Percentiles rank a stretch among this genome's conserved stretches.
These are phyloP conservation scores for Condylostylus longicornis DNA, from an alignment of 1,140 invertebrate genomes.

Conservation along the genomic window DNA sequence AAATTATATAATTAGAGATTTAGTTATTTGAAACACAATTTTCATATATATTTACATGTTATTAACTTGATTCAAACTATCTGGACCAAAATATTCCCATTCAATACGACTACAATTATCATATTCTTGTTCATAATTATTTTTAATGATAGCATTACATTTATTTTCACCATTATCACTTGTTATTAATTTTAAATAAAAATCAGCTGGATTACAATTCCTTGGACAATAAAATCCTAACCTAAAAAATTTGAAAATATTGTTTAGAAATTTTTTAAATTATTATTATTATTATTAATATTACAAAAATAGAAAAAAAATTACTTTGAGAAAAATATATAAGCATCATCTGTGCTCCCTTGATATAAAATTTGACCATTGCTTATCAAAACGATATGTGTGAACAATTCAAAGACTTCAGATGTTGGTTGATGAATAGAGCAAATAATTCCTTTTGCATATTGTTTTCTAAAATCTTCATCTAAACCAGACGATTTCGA, in stretches of 20 bases:
- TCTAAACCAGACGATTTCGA: constrained; percentile 17
- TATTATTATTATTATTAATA: neutral
- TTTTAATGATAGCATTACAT: constrained; percentile 28
- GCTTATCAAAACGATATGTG: constrained; percentile 59
- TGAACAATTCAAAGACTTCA: constrained; percentile 66
- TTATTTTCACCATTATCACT: constrained; percentile 30
- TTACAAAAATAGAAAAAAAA: constrained; percentile 11
- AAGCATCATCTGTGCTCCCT: constrained; percentile 47
- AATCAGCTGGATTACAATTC: constrained; percentile 53
- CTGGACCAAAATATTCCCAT: neutral
- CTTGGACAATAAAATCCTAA: constrained; percentile 40
- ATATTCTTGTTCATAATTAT: constrained; percentile 27
- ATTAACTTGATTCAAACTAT: neutral
- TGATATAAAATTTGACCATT: constrained; percentile 68
- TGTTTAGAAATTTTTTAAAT: neutral
- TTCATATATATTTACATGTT: neutral
- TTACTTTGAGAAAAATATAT: constrained; percentile 48
- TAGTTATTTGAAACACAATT: no score
- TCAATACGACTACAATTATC: constrained; percentile 7
- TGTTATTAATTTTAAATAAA: constrained; percentile 43
- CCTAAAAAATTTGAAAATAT: constrained; percentile 22
- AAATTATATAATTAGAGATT: no score
- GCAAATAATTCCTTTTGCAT: constrained; percentile 58
- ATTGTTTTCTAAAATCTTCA: constrained; percentile 15
- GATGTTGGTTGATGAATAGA: constrained; percentile 81